Evolutionary conservation across 1,140 invertebrate genomes (phyloP).

Genomic region (Rhopalosiphum padi): DNA sequence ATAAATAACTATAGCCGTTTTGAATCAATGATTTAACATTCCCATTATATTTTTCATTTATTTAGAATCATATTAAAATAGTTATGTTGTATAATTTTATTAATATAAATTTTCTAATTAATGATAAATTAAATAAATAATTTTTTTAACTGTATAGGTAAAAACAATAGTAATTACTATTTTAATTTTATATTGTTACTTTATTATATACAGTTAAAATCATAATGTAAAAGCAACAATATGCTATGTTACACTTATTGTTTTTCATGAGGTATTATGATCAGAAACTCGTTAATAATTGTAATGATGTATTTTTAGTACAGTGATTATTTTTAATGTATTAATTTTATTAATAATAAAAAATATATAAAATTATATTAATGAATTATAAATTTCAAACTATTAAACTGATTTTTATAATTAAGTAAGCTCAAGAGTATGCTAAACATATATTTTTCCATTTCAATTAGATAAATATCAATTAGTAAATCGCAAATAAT

Average conservation of each 20-base stretch:
- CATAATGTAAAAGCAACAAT: not conserved
- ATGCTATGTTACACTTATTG: not conserved
- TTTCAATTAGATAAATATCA: not conserved
- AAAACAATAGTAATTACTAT: not conserved
- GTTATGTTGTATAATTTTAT: not conserved
- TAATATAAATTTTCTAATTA: not conserved
- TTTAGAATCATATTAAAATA: not conserved
- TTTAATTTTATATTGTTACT: slow-evolving; percentile 10
- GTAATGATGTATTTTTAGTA: not conserved
- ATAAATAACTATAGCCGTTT: not conserved
- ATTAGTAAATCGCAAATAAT: slow-evolving; percentile 4
- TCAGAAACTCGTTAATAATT: slow-evolving; percentile 1
- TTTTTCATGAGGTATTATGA: not conserved
- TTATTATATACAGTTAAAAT: not conserved
- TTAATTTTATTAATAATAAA: too few species aligned
- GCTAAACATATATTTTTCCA: slow-evolving; percentile 25
- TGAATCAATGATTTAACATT: not conserved
- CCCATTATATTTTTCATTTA: slow-evolving; percentile 13
- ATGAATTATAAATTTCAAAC: not conserved
- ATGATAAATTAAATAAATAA: not conserved
- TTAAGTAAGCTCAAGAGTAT: slow-evolving; percentile 34
- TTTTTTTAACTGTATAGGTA: not conserved
- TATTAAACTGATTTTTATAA: not conserved
- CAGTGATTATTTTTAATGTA: not conserved
- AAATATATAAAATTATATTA: not conserved